Evolutionary conservation across 2,113 vertebrate species (phyloP).

Genomic region (Rhagologus leucostigma): DNA sequence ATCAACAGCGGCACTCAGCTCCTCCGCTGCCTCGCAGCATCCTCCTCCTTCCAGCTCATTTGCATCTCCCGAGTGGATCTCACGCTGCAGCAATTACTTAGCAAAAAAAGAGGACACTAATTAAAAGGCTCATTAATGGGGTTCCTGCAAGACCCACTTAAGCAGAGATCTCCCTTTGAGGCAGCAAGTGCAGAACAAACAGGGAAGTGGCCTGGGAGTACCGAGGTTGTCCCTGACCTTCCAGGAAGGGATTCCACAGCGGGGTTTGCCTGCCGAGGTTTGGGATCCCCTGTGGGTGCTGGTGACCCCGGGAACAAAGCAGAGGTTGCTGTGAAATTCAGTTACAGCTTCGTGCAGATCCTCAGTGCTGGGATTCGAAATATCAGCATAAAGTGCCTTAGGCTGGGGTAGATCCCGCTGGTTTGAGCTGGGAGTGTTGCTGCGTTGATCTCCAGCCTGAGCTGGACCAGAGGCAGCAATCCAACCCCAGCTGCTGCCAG

Average conservation of each 20-base stretch:
- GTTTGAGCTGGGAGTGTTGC: background rate
- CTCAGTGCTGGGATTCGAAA: background rate
- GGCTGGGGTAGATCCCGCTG: background rate
- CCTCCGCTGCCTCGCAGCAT: background rate
- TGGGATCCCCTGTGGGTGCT: background rate
- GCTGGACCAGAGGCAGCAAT: background rate
- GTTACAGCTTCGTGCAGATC: background rate
- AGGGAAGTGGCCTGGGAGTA: background rate
- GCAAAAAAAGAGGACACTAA: background rate
- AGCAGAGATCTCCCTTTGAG: background rate
- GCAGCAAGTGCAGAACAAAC: background rate
- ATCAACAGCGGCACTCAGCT: background rate
- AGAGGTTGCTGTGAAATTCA: background rate
- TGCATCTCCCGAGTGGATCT: background rate
- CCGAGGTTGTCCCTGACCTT: background rate
- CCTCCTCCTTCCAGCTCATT: background rate
- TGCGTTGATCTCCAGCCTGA: background rate
- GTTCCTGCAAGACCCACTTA: background rate
- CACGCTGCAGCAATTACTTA: background rate
- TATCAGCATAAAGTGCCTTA: background rate
- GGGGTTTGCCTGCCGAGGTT: background rate
- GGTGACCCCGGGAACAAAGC: background rate
- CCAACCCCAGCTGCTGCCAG: background rate
- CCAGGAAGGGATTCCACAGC: background rate
- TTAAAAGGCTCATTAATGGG: constrained; percentile 34